Percentiles rank a stretch among this genome's conserved stretches.
These are phyloP conservation scores for Drosophila cognata DNA, from an alignment of 2,888 invertebrate species.

Conservation along the genomic window DNA sequence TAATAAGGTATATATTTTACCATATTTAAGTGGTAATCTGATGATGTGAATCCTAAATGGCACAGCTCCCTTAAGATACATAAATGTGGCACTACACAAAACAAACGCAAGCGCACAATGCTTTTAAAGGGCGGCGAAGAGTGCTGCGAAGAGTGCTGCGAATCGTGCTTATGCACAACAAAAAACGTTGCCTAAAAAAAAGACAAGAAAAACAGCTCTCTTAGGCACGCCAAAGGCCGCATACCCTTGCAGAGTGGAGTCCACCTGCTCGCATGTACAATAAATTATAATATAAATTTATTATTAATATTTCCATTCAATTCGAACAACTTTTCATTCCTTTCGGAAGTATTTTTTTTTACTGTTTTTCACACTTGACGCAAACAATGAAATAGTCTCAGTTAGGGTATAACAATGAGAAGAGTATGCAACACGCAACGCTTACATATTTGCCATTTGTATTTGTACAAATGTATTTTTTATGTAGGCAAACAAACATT, in stretches of 20 bases:
- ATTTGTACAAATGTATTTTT: slow-evolving; percentile 69
- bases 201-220: background rate
- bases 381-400: too few relatives aligned
- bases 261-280: background rate
- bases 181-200: slow-evolving; percentile 7
- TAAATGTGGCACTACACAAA: slow-evolving; percentile 44
- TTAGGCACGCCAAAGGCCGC: background rate
- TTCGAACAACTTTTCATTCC: background rate
- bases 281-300: background rate
- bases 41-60: slow-evolving; percentile 45
- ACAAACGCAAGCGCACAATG: slow-evolving; percentile 2
- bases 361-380: background rate
- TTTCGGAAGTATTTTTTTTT: background rate
- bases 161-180: slow-evolving; percentile 41
- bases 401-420: background rate
- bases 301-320: background rate
- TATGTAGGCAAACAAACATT: slow-evolving; percentile 57
- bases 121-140: background rate
- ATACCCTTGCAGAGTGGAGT: background rate
- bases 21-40: slow-evolving; percentile 25
- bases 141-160: background rate
- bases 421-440: slow-evolving; percentile 59
- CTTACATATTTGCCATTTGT: slow-evolving; percentile 62
- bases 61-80: slow-evolving; percentile 68
- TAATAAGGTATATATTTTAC: slow-evolving; percentile 18